Evolutionary conservation across 1,140 invertebrate genomes (phyloP).

Genomic region (Drosophila aff.): DNA sequence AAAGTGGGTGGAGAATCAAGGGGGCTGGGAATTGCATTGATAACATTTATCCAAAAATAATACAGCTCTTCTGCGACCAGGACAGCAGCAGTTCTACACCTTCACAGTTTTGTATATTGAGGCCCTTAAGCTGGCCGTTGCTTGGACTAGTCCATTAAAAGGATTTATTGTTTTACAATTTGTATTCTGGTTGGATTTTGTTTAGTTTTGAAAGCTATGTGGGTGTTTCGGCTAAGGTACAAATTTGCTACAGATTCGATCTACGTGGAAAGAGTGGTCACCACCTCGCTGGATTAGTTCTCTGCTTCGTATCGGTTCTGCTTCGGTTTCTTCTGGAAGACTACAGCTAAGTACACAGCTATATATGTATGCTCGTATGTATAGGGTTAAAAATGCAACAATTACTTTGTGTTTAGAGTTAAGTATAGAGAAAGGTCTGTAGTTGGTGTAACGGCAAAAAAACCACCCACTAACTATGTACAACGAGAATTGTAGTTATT

Average conservation of each 20-base stretch:
- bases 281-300: slow-evolving; percentile 16
- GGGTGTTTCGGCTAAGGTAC: slow-evolving; percentile 78
- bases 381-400: slow-evolving; percentile 55
- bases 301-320: slow-evolving; percentile 24
- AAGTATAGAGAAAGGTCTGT: slow-evolving; percentile 36
- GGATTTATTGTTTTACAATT: slow-evolving; percentile 36
- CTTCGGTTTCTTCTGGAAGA: slow-evolving; percentile 58
- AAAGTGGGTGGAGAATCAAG: slow-evolving; percentile 3
- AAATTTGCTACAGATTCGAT: slow-evolving; percentile 77
- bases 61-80: slow-evolving; percentile 16
- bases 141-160: slow-evolving; percentile 29
- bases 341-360: slow-evolving; percentile 70
- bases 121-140: not conserved
- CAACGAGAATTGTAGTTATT: slow-evolving; percentile 24
- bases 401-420: slow-evolving; percentile 52
- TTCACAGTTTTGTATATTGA: slow-evolving; percentile 12
- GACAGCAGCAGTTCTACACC: slow-evolving; percentile 10
- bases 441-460: slow-evolving; percentile 36
- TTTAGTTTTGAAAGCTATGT: slow-evolving; percentile 61
- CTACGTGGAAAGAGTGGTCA: slow-evolving; percentile 44
- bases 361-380: slow-evolving; percentile 23
- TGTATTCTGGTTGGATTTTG: slow-evolving; percentile 26
- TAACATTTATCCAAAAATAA: slow-evolving; percentile 79
- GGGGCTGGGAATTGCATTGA: slow-evolving; percentile 9
- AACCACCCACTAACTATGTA: slow-evolving; percentile 43